Evolutionary conservation across 2,797 vertebrate species (phyloP).

Genomic region (Nyctalus aviator): DNA sequence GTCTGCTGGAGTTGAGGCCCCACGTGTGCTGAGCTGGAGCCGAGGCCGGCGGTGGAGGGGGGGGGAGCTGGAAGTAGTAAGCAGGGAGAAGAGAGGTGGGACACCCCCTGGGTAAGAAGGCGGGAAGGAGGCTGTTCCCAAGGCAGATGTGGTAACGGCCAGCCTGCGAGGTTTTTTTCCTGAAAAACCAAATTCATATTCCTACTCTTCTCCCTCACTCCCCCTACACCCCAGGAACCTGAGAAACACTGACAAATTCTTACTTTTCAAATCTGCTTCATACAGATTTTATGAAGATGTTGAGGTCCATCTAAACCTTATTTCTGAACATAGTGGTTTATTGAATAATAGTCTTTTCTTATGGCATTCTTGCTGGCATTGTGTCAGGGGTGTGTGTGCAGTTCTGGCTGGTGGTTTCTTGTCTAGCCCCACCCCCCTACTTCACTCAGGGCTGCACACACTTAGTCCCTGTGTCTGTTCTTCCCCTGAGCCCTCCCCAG

Average conservation of each 20-base stretch:
- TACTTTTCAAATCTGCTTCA: not conserved
- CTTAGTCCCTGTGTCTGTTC: not conserved
- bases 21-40: rapidly evolving
- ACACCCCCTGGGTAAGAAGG: not conserved
- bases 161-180: not conserved
- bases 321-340: not conserved
- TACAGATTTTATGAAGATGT: not conserved
- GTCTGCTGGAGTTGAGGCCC: not conserved
- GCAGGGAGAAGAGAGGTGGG: not conserved
- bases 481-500: not conserved
- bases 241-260: not conserved
- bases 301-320: not conserved
- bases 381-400: not conserved
- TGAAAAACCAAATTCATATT: not conserved
- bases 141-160: not conserved
- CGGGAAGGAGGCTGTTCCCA: not conserved
- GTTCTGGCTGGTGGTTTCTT: not conserved
- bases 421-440: not conserved
- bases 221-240: not conserved
- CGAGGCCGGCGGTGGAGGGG: not conserved
- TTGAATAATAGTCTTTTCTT: not conserved
- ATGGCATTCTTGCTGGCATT: not conserved
- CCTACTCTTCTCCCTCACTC: not conserved
- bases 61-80: not conserved
- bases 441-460: not conserved